A percentile compares a stretch with the other conserved stretches of the same genome.
Conservation (phyloP, 2,797 vertebrate species). For the Eupleurogrammus muticus region DNA sequence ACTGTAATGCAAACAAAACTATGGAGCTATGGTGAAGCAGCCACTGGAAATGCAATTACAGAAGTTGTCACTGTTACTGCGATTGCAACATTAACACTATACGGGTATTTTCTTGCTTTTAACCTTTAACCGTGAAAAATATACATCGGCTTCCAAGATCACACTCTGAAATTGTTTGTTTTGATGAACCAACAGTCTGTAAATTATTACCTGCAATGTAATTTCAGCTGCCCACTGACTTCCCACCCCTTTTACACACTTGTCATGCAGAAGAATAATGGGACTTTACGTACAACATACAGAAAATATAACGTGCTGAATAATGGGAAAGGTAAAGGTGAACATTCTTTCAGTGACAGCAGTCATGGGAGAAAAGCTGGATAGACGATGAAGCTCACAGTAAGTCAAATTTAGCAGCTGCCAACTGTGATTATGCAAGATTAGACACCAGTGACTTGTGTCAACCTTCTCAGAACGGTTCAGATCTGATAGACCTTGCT, state of each 20-base stretch:
- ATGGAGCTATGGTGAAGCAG: no score
- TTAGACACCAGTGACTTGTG: constrained; percentile 59
- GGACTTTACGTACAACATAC: not conserved
- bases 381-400: constrained; percentile 43
- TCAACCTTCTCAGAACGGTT: constrained; percentile 66
- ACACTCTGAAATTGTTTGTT: not conserved
- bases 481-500: constrained; percentile 60
- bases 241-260: not conserved
- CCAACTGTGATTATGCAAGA: constrained; percentile 67
- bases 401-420: constrained; percentile 70
- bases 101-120: no score
- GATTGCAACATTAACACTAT: not conserved
- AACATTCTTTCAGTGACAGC: constrained; percentile 29
- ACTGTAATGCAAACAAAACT: no score
- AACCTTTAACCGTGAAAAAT: no score
- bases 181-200: not conserved
- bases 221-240: not conserved
- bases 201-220: not conserved
- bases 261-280: not conserved
- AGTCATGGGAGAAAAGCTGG: constrained; percentile 15
- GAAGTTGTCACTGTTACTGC: not conserved
- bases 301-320: not conserved
- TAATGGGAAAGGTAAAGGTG: constrained; percentile 22
- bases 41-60: not conserved
- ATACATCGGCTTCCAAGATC: no score